Conservation (phyloP, 2,797 vertebrate genomes). For the Novumbra hubbsi region DNA sequence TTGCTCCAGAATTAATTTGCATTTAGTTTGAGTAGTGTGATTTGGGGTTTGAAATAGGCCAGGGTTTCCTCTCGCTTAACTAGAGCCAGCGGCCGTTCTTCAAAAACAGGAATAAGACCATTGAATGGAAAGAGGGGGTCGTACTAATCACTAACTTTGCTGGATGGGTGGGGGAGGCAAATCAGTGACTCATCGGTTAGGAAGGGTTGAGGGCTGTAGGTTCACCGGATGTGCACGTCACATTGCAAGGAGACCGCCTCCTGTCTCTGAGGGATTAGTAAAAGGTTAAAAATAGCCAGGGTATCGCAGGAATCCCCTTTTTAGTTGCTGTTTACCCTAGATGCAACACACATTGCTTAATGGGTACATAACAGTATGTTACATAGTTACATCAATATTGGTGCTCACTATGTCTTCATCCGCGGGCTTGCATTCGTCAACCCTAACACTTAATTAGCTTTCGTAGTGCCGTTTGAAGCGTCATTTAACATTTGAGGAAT, state of each 20-base stretch:
- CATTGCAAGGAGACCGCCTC: conserved; percentile 5
- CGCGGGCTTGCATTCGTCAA: neutral
- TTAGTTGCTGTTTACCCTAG: neutral
- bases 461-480: neutral
- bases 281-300: conserved; percentile 50
- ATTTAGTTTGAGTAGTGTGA: conserved; percentile 7
- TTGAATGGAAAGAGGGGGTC: conserved; percentile 44
- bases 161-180: conserved; percentile 21
- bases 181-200: conserved; percentile 56
- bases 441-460: neutral
- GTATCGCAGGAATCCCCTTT: conserved; percentile 36
- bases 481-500: too few species aligned
- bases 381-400: neutral
- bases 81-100: conserved; percentile 36
- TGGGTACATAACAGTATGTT: neutral
- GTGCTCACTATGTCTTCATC: neutral
- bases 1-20: conserved; percentile 15
- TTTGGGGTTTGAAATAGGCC: conserved; percentile 17
- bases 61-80: conserved; percentile 24
- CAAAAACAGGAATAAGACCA: conserved; percentile 45
- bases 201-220: conserved; percentile 47
- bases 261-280: conserved; percentile 11
- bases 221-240: conserved; percentile 51
- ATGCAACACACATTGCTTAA: neutral
- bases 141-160: conserved; percentile 39